phyloP scores from a whole-genome alignment of 2,113 vertebrate species.

The Castor canadensis region DNA sequence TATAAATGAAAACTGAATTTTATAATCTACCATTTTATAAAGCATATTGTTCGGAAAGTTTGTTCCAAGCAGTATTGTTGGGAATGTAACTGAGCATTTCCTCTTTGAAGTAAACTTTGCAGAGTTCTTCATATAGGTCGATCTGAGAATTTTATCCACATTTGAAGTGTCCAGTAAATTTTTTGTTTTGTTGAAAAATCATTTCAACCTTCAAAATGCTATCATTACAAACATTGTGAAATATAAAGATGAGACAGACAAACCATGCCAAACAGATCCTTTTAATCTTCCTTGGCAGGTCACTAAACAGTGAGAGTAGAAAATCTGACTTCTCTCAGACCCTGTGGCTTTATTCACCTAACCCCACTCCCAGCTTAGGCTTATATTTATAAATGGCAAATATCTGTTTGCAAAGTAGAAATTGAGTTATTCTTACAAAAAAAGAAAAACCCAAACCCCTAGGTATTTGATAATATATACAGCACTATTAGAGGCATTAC shows the following conservation, averaged over 20 bases:
- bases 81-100: background rate
- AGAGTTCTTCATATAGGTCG: background rate
- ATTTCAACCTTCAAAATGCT: conserved; percentile 8
- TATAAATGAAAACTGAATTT: background rate
- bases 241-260: background rate
- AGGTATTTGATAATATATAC: background rate
- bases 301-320: background rate
- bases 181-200: background rate
- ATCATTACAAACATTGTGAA: background rate
- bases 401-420: background rate
- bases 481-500: background rate
- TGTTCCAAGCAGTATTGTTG: background rate
- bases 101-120: background rate
- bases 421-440: background rate
- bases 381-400: background rate
- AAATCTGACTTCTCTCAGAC: background rate
- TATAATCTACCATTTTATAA: background rate
- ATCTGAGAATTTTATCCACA: background rate
- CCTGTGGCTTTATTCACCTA: background rate
- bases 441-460: background rate
- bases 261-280: background rate
- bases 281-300: background rate
- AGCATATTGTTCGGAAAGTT: background rate
- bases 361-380: background rate
- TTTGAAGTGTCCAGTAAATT: conserved; percentile 36